Conservation (phyloP, 2,888 invertebrate species). For the Erebia epiphron region DNA sequence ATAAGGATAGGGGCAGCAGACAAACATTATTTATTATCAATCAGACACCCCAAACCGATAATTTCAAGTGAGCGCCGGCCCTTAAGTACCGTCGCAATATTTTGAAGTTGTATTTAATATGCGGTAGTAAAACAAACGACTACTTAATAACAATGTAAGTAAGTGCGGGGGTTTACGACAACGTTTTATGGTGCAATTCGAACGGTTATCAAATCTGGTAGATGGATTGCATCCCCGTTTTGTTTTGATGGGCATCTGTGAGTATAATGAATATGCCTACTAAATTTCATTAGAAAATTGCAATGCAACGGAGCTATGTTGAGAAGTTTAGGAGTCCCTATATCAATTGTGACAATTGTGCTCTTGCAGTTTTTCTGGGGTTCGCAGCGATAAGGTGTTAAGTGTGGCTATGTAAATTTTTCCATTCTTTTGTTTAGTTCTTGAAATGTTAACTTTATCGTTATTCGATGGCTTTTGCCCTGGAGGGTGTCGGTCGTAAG, state of each 20-base stretch:
- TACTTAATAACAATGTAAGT: conserved; percentile 54
- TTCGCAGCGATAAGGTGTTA: too few relatives aligned
- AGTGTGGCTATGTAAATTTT: too few relatives aligned
- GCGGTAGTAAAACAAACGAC: conserved; percentile 59
- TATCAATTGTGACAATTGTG: too few relatives aligned
- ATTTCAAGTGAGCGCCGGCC: conserved; percentile 13
- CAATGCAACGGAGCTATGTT: too few relatives aligned
- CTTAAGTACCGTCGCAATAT: conserved; percentile 25
- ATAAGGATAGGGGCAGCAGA: too few relatives aligned
- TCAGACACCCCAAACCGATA: conserved; percentile 1
- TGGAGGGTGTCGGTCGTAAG: too few relatives aligned
- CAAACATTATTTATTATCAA: neutral
- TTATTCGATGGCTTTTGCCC: too few relatives aligned
- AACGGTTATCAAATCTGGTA: conserved; percentile 41
- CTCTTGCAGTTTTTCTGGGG: too few relatives aligned
- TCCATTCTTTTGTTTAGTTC: too few relatives aligned
- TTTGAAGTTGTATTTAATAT: conserved; percentile 51
- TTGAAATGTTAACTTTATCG: too few relatives aligned
- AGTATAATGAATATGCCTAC: neutral
- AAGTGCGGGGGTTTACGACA: conserved; percentile 44
- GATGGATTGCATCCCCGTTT: conserved; percentile 36
- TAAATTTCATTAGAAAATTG: neutral
- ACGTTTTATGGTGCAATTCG: conserved; percentile 46
- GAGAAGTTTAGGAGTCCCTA: too few relatives aligned
- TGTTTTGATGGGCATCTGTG: conserved; percentile 30